Conservation (phyloP, 1,140 invertebrate genomes). For the Procambarus virginalis region DNA sequence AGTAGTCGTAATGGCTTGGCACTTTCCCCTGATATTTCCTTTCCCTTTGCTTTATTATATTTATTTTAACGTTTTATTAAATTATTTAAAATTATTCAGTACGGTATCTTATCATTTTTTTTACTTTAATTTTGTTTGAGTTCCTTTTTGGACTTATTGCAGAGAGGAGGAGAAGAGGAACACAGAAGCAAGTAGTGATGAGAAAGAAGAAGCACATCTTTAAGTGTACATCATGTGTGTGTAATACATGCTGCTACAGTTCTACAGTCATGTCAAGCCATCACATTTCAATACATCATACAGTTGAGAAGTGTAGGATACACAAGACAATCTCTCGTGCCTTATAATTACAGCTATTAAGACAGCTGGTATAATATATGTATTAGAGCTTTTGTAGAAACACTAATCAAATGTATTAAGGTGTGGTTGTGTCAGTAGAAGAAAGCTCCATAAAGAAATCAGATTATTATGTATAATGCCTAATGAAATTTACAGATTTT, state of each 20-base stretch:
- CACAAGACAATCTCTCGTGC: neutral
- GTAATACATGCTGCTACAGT: neutral
- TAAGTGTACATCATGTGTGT: neutral
- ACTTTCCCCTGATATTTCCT: too few relatives aligned
- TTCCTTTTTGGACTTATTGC: neutral
- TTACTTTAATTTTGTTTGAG: neutral
- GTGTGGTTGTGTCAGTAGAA: neutral
- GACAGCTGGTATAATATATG: neutral
- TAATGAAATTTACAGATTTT: slow-evolving; percentile 1
- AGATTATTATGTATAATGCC: neutral
- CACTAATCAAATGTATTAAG: neutral
- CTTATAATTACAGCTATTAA: neutral
- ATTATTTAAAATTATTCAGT: too few relatives aligned
- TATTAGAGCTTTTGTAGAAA: neutral
- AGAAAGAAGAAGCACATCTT: neutral
- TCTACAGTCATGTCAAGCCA: neutral
- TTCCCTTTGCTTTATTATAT: too few relatives aligned
- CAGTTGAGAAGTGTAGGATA: neutral
- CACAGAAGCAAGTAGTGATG: neutral
- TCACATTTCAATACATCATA: neutral
- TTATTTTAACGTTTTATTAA: too few relatives aligned
- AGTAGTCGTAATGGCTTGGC: too few relatives aligned
- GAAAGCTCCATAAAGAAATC: neutral
- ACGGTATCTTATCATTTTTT: too few relatives aligned
- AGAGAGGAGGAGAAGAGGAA: slow-evolving; percentile 12